Base-by-base conservation (phyloP, 92 coral and sea anemone species). In the Paragorgia papillata region DNA sequence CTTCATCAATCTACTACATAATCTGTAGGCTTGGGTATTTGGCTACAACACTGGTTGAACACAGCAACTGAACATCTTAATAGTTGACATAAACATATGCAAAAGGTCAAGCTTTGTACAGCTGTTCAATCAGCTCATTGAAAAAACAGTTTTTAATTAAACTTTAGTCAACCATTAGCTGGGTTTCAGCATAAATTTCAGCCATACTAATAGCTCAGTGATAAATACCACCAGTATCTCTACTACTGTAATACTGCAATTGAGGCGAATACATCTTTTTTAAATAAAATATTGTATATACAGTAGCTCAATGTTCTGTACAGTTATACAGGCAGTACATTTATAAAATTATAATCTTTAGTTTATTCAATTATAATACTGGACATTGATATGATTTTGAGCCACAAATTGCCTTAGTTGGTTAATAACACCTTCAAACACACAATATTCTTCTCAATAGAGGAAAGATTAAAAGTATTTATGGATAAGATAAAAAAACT, bases 141-240 rank as follows among this genome's bases (percentile, higher is more conserved):
- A 22, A 43, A 67, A 46, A 43, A 31, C 18, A 28, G 9, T 21
- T 67, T 67, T 66, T 67, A 41, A 67, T 67, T 67, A 67, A 67
- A 63, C 69, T 63, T 12, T n/a, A 12, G 49, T 63, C 18, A 50
- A 21, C n/a, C n/a, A n/a, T n/a, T n/a, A n/a, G n/a, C n/a, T n/a
- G n/a, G n/a, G n/a, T n/a, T n/a, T n/a, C n/a, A n/a, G n/a, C n/a
- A n/a, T n/a, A n/a, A n/a, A n/a, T n/a, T n/a, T n/a, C n/a, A n/a
- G n/a, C n/a, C n/a, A n/a, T n/a, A n/a, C n/a, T n/a, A n/a, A n/a
- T n/a, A n/a, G n/a, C n/a, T n/a, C n/a, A n/a, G n/a, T n/a, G n/a
- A n/a, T n/a, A n/a, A n/a, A n/a, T n/a, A n/a, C n/a, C n/a, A n/a
- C n/a, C n/a, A n/a, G n/a, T n/a, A n/a, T n/a, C n/a, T n/a, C n/a